These are phyloP conservation scores for Melinopterus prodromus DNA, from an alignment of 2,888 invertebrate genomes.

Conservation along the genomic window DNA sequence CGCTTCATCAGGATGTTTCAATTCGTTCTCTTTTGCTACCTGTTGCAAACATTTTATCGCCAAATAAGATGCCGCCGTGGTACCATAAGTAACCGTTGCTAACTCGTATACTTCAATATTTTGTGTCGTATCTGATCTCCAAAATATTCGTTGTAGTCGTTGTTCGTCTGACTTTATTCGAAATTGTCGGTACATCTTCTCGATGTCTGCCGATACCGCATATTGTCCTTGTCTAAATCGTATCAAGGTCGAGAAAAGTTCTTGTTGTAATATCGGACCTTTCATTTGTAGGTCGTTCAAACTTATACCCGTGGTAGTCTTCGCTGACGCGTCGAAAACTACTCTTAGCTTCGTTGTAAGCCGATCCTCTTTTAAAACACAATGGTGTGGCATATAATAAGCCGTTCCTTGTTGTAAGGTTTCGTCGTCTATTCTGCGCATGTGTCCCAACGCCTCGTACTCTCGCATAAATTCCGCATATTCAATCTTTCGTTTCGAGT, in stretches of 20 bases:
- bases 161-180: not conserved
- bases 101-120: slow-evolving; percentile 13
- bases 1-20: slow-evolving; percentile 8
- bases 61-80: slow-evolving; percentile 6
- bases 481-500: not conserved
- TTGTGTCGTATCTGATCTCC: not conserved
- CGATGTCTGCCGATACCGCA: slow-evolving; percentile 12
- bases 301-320: not conserved
- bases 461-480: slow-evolving; percentile 25
- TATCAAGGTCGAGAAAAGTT: slow-evolving; percentile 9
- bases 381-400: slow-evolving; percentile 19
- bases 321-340: slow-evolving; percentile 19
- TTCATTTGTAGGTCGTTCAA: slow-evolving; percentile 5
- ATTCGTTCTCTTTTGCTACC: slow-evolving; percentile 10
- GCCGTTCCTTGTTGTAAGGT: not conserved
- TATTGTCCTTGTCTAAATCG: not conserved
- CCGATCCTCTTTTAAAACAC: not conserved
- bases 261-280: slow-evolving; percentile 5
- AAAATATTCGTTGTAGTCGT: slow-evolving; percentile 14
- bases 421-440: not conserved
- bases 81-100: slow-evolving; percentile 18
- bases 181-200: slow-evolving; percentile 24
- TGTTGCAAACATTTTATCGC: slow-evolving; percentile 12
- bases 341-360: slow-evolving; percentile 14
- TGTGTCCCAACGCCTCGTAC: slow-evolving; percentile 15